Evolutionary conservation across 2,888 invertebrate genomes (phyloP).

Genomic region (Himalopsyche japonica): DNA sequence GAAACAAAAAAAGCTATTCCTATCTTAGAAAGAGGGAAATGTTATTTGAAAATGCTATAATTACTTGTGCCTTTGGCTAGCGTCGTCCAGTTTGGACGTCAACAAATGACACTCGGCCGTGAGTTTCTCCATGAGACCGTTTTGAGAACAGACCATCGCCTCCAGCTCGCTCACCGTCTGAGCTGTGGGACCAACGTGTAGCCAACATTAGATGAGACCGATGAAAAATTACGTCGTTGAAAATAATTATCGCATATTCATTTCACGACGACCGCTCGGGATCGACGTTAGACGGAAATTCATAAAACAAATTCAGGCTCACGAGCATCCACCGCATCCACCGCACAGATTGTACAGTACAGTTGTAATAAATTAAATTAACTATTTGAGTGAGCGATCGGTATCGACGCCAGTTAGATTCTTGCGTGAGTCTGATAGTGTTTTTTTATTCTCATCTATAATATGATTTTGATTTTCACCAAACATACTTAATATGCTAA

Average conservation of each 20-base stretch:
- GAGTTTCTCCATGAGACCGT: constrained; percentile 91
- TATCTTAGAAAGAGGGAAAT: neutral
- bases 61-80: constrained; percentile 88
- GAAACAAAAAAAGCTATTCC: neutral
- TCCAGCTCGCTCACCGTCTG: constrained; percentile 88
- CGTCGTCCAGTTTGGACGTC: constrained; percentile 88
- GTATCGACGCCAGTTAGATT: no score
- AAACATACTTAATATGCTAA: no score
- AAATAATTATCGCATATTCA: neutral
- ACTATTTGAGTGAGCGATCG: no score
- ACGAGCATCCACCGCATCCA: neutral
- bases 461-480: no score
- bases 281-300: neutral
- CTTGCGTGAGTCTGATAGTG: no score
- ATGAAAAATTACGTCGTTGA: neutral
- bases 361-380: no score
- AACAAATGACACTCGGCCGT: constrained; percentile 86
- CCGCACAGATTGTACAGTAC: no score
- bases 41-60: constrained; percentile 43
- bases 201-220: neutral
- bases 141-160: constrained; percentile 87
- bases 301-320: neutral
- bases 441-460: no score
- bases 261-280: neutral
- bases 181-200: constrained; percentile 58